A percentile compares a stretch with the other conserved stretches of the same genome.
These are phyloP conservation scores for Automeris io DNA, from an alignment of 2,888 invertebrate species.

Conservation along the genomic window DNA sequence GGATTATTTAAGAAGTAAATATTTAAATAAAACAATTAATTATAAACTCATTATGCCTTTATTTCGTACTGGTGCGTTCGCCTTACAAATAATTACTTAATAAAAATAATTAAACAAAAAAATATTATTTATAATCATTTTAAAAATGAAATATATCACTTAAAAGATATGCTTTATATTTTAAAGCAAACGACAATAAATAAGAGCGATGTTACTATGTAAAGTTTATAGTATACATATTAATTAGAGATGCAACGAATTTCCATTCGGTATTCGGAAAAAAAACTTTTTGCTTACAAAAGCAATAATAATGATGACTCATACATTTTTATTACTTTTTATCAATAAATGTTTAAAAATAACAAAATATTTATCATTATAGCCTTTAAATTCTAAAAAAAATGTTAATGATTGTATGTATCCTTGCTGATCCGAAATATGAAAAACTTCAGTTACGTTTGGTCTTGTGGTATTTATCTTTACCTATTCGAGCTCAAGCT, in stretches of 20 bases:
- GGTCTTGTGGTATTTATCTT: too few relatives aligned
- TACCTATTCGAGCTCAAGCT: too few relatives aligned
- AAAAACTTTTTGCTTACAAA: too few relatives aligned
- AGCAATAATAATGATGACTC: too few relatives aligned
- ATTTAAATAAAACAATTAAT: conserved; percentile 15
- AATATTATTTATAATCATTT: conserved; percentile 9
- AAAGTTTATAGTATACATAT: neutral
- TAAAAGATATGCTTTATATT: neutral
- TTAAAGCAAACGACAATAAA: conserved; percentile 1
- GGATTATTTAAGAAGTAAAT: too few relatives aligned
- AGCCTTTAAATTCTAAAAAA: too few relatives aligned
- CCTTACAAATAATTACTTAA: conserved; percentile 67
- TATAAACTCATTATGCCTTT: conserved; percentile 76
- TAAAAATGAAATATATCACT: conserved; percentile 1
- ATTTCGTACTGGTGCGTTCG: conserved; percentile 76
- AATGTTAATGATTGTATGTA: too few relatives aligned
- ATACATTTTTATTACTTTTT: too few relatives aligned
- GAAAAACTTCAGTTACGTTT: too few relatives aligned
- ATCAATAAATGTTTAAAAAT: too few relatives aligned
- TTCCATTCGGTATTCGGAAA: neutral
- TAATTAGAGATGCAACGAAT: neutral
- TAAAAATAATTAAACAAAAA: conserved; percentile 53
- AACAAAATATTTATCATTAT: too few relatives aligned
- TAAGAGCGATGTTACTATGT: neutral
- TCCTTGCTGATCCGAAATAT: too few relatives aligned